These are phyloP conservation scores for Tipula confusa DNA, from an alignment of 2,888 invertebrate species.

Conservation along the genomic window DNA sequence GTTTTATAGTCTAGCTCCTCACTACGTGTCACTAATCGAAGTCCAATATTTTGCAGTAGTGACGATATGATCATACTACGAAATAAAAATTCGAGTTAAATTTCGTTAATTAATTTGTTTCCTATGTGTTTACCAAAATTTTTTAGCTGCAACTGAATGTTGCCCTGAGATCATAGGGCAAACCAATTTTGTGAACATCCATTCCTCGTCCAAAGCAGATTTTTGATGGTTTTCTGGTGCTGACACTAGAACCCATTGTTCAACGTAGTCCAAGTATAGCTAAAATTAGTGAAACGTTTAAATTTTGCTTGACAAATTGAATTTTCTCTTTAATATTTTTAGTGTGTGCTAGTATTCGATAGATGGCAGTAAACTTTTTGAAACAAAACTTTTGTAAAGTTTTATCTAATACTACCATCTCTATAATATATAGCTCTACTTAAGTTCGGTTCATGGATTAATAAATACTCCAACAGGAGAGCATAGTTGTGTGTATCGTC, in stretches of 20 bases:
- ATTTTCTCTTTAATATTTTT: neutral
- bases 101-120: neutral
- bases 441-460: no score
- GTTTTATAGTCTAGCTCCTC: constrained; percentile 49
- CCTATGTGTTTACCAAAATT: constrained; percentile 63
- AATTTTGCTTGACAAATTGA: no score
- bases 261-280: constrained; percentile 83
- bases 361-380: neutral
- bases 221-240: constrained; percentile 56
- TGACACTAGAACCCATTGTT: constrained; percentile 67
- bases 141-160: constrained; percentile 66
- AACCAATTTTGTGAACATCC: constrained; percentile 77
- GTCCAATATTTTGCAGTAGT: constrained; percentile 51
- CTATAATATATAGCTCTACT: no score
- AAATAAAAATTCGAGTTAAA: constrained; percentile 20
- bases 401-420: neutral
- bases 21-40: constrained; percentile 50
- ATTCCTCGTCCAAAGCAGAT: constrained; percentile 77
- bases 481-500: no score
- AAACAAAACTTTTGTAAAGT: neutral
- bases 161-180: constrained; percentile 73
- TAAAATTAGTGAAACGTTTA: constrained; percentile 41
- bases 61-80: constrained; percentile 49
- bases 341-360: neutral
- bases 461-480: no score